Evolutionary conservation across 2,888 invertebrate genomes (phyloP).

Genomic region (Leptopterna dolabrata): DNA sequence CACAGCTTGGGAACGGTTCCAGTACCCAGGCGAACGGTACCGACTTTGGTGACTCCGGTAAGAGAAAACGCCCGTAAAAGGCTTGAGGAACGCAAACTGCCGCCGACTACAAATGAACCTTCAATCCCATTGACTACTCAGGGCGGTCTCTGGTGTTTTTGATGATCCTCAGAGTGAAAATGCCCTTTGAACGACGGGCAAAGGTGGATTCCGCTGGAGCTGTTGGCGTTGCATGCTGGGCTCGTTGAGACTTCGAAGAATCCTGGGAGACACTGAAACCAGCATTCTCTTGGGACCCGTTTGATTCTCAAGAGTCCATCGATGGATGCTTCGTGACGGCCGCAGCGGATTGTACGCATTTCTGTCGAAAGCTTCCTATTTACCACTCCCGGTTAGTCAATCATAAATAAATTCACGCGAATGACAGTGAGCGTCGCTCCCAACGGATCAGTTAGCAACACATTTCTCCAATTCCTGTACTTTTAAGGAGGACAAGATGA

Average conservation of each 20-base stretch:
- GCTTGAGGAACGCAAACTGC: background rate
- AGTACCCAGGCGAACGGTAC: background rate
- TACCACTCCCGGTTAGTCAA: too few relatives aligned
- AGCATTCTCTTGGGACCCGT: too few relatives aligned
- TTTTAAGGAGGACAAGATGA: too few relatives aligned
- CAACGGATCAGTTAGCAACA: too few relatives aligned
- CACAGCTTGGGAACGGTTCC: constrained; percentile 5
- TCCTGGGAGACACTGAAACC: too few relatives aligned
- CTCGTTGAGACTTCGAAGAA: background rate
- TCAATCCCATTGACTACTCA: background rate
- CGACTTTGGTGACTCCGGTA: background rate
- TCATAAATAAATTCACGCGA: too few relatives aligned
- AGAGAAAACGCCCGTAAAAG: background rate
- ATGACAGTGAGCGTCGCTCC: too few relatives aligned
- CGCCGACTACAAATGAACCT: constrained; percentile 12
- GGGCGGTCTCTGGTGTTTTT: background rate
- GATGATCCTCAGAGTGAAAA: background rate
- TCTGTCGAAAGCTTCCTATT: too few relatives aligned
- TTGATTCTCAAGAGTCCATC: too few relatives aligned
- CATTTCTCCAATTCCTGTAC: too few relatives aligned
- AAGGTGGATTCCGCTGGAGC: background rate
- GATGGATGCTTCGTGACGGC: too few relatives aligned
- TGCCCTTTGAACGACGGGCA: background rate
- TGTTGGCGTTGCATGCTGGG: background rate
- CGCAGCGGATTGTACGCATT: too few relatives aligned